Evolutionary conservation across 2,888 invertebrate genomes (phyloP).

Genomic region (Cordilura impudica): DNA sequence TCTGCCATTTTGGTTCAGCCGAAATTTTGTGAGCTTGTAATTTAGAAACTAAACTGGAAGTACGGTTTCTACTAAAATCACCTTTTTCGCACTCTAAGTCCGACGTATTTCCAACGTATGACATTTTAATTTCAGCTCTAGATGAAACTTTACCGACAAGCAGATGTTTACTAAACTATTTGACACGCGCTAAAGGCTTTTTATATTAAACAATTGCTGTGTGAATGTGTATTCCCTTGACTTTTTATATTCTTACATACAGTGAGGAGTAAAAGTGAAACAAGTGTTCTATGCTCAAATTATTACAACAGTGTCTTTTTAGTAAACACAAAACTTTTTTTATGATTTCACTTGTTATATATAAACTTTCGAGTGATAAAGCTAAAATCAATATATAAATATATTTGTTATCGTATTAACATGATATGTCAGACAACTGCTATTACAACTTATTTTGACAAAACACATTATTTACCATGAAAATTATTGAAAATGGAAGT

Average conservation of each 20-base stretch:
- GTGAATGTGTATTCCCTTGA: background rate
- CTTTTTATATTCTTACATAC: background rate
- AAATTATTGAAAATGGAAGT: too few species aligned
- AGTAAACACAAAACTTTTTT: too few species aligned
- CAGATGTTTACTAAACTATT: constrained; percentile 43
- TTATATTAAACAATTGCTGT: background rate
- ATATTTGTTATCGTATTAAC: too few species aligned
- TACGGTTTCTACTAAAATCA: constrained; percentile 70
- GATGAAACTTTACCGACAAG: background rate
- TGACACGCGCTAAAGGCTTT: background rate
- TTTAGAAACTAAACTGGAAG: constrained; percentile 73
- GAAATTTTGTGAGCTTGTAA: constrained; percentile 74
- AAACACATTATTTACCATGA: too few species aligned
- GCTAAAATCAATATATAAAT: too few species aligned
- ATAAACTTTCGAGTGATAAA: too few species aligned
- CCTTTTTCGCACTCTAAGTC: constrained; percentile 77
- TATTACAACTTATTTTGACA: too few species aligned
- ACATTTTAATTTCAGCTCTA: constrained; percentile 67
- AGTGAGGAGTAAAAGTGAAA: too few species aligned
- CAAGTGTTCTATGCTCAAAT: too few species aligned
- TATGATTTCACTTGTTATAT: too few species aligned
- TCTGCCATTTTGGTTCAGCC: constrained; percentile 75
- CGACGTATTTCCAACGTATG: constrained; percentile 76
- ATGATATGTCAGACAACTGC: too few species aligned
- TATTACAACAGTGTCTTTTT: too few species aligned